These are phyloP conservation scores for Thereva nobilitata DNA, from an alignment of 2,888 invertebrate species.

Conservation along the genomic window DNA sequence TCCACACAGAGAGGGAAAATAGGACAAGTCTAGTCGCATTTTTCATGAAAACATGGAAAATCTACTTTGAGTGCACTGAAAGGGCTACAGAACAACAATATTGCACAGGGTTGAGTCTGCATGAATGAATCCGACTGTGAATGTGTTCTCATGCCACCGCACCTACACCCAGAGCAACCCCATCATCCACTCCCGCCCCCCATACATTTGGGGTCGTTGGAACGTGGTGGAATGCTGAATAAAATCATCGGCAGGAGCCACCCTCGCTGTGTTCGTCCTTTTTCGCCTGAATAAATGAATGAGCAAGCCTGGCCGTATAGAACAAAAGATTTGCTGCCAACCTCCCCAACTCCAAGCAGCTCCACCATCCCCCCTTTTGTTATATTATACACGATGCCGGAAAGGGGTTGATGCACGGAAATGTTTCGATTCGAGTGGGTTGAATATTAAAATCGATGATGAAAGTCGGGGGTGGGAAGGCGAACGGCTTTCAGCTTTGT, in stretches of 20 bases:
- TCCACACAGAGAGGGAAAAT: constrained; percentile 21
- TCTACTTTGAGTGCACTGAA: constrained; percentile 30
- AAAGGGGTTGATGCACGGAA: constrained; percentile 35
- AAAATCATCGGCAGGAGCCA: neutral
- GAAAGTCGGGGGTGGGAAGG: neutral
- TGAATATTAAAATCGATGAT: constrained; percentile 30
- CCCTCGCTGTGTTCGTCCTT: neutral
- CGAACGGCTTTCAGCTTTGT: constrained; percentile 9
- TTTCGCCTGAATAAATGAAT: constrained; percentile 18
- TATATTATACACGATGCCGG: neutral
- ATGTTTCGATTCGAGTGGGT: constrained; percentile 28
- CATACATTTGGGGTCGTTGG: no score
- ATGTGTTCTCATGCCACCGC: constrained; percentile 10
- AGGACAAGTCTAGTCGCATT: constrained; percentile 34
- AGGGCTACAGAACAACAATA: constrained; percentile 30
- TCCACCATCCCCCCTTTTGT: neutral
- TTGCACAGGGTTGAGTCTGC: constrained; percentile 24
- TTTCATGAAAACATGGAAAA: constrained; percentile 22
- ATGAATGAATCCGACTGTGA: constrained; percentile 29
- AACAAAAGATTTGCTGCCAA: constrained; percentile 11
- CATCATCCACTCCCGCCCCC: neutral
- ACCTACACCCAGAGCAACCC: neutral
- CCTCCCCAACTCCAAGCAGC: neutral
- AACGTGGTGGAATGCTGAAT: no score
- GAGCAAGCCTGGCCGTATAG: constrained; percentile 17